Percentiles rank a stretch among this genome's conserved stretches.
phyloP scores from a whole-genome alignment of 2,113 vertebrate genomes.

The Xiphophorus couchianus region DNA sequence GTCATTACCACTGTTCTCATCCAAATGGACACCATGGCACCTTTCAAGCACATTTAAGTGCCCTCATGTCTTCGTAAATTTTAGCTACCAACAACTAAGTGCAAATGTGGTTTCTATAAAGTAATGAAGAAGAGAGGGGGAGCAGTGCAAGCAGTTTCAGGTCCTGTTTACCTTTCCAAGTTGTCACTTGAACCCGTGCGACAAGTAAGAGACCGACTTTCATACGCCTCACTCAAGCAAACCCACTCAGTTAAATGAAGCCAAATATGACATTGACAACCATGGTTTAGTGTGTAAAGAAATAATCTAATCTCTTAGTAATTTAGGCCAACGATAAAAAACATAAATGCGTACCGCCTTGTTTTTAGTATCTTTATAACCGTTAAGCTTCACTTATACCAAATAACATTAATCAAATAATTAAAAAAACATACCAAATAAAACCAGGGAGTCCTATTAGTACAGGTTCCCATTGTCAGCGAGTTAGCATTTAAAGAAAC shows the following conservation, averaged over 20 bases:
- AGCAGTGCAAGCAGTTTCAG: conserved; percentile 12
- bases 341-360: background rate
- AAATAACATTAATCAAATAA: conserved; percentile 3
- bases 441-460: background rate
- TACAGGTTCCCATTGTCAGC: background rate
- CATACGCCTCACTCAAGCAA: background rate
- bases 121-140: background rate
- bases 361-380: background rate
- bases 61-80: background rate
- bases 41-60: background rate
- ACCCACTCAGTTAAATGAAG: background rate
- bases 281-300: background rate
- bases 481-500: background rate
- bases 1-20: conserved; percentile 35
- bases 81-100: background rate
- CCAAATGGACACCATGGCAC: background rate
- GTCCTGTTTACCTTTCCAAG: conserved; percentile 45
- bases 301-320: background rate
- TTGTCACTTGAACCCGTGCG: conserved; percentile 47
- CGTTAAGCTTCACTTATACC: conserved; percentile 3
- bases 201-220: conserved; percentile 11
- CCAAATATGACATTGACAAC: background rate
- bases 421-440: background rate
- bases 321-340: background rate
- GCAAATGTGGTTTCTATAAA: conserved; percentile 40